Percentiles rank a stretch among this genome's conserved stretches.
These are phyloP conservation scores for Chelmon rostratus DNA, from an alignment of 2,797 vertebrate genomes.

Conservation along the genomic window DNA sequence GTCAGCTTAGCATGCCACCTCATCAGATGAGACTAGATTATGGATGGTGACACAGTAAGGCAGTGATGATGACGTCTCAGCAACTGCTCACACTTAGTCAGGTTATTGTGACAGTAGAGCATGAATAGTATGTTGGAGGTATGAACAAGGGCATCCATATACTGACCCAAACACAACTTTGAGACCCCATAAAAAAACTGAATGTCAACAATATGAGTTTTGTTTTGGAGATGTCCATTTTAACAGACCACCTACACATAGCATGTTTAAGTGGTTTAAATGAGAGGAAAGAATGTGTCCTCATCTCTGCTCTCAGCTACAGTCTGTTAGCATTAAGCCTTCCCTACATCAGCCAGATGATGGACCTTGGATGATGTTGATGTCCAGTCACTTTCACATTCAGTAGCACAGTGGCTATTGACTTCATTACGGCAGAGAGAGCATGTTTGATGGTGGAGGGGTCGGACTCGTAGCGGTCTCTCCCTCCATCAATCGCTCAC, in stretches of 20 bases:
- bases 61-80: slow-evolving; percentile 31
- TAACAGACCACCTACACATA: neutral
- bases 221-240: neutral
- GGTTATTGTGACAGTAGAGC: slow-evolving; percentile 30
- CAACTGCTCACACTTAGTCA: slow-evolving; percentile 6
- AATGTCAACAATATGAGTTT: neutral
- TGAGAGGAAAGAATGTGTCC: neutral
- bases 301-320: slow-evolving; percentile 1
- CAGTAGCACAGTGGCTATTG: neutral
- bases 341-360: slow-evolving; percentile 12
- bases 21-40: slow-evolving; percentile 60
- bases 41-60: slow-evolving; percentile 37
- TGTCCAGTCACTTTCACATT: slow-evolving; percentile 21
- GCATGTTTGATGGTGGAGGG: slow-evolving; percentile 32
- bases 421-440: slow-evolving; percentile 1
- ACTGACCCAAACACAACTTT: neutral
- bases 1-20: slow-evolving; percentile 36
- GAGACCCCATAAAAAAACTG: neutral
- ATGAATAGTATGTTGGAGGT: neutral
- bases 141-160: slow-evolving; percentile 3
- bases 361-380: neutral
- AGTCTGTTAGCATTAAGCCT: neutral
- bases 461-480: slow-evolving; percentile 36
- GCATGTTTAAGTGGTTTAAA: slow-evolving; percentile 17
- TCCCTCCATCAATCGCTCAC: slow-evolving; percentile 38